Conservation (phyloP, 2,113 vertebrate genomes). For the Falcunculus frontatus region DNA sequence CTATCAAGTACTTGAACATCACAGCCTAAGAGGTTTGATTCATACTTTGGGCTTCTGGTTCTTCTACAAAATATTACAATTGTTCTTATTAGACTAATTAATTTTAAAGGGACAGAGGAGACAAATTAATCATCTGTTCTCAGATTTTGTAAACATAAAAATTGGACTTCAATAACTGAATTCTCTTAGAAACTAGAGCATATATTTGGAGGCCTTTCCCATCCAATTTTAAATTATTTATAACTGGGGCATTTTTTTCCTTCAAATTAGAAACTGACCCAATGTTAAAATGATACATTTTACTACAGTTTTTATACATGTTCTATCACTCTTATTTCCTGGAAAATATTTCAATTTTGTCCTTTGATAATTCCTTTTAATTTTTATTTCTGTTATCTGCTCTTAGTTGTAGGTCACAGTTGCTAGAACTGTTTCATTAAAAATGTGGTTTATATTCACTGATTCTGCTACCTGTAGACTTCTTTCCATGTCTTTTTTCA, state of each 20-base stretch:
- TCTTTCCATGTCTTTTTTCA: background rate
- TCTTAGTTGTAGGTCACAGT: background rate
- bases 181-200: background rate
- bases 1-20: background rate
- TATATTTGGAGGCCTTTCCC: background rate
- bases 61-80: background rate
- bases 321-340: background rate
- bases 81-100: background rate
- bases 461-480: background rate
- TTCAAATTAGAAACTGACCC: background rate
- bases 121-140: background rate
- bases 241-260: background rate
- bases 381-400: background rate
- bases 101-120: background rate
- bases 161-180: background rate
- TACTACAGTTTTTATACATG: background rate
- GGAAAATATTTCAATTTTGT: background rate
- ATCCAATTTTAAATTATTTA: background rate
- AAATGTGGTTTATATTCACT: background rate
- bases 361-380: background rate
- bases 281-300: background rate
- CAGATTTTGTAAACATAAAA: background rate
- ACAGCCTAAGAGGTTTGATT: background rate
- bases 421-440: background rate
- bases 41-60: background rate